Evolutionary conservation across 2,888 invertebrate genomes (phyloP).

Genomic region (Poecilobothrus nobilitatus): DNA sequence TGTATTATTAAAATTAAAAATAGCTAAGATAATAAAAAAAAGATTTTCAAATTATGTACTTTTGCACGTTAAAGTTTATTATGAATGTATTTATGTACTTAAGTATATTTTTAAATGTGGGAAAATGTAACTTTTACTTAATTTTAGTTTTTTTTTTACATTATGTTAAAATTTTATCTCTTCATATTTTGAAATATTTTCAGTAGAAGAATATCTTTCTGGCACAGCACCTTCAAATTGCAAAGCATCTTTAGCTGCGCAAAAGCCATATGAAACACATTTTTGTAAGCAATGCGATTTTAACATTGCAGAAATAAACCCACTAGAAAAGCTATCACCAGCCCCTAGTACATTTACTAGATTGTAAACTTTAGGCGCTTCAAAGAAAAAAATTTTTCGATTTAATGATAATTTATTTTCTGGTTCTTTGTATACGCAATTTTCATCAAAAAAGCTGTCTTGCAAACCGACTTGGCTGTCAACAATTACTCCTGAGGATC

Average conservation of each 20-base stretch:
- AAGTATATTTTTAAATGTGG: too few species aligned
- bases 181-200: background rate
- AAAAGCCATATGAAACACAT: constrained; percentile 54
- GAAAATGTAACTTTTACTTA: too few species aligned
- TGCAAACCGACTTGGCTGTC: constrained; percentile 28
- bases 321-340: constrained; percentile 68
- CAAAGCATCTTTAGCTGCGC: constrained; percentile 54
- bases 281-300: constrained; percentile 48
- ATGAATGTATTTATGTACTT: too few species aligned
- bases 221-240: constrained; percentile 55
- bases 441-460: constrained; percentile 21
- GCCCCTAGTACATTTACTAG: constrained; percentile 73
- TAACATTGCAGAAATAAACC: constrained; percentile 58
- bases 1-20: too few species aligned
- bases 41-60: too few species aligned
- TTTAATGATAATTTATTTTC: background rate
- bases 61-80: too few species aligned
- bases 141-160: too few species aligned
- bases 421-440: constrained; percentile 14
- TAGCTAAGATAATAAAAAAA: too few species aligned
- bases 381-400: constrained; percentile 38
- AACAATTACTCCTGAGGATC: constrained; percentile 51
- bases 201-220: constrained; percentile 31
- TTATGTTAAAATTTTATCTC: too few species aligned
- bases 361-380: constrained; percentile 38